A percentile compares a stretch with the other conserved stretches of the same genome.
Evolutionary conservation across 2,888 invertebrate species (phyloP).

Genomic region (Erebia epiphron): DNA sequence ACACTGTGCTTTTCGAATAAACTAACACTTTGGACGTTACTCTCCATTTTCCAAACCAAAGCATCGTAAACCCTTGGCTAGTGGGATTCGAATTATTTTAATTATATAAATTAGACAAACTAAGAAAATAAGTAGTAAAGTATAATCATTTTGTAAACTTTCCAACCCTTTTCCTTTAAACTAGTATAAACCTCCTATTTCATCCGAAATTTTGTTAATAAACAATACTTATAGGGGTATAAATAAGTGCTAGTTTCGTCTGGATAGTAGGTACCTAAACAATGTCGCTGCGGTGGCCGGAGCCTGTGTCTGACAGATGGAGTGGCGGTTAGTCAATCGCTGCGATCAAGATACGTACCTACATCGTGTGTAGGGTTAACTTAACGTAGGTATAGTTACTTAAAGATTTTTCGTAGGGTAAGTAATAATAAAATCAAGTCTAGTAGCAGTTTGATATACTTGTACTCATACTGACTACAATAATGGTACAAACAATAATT

Average conservation of each 20-base stretch:
- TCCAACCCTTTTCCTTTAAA: constrained; percentile 10
- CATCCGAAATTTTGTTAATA: constrained; percentile 3
- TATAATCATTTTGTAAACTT: background rate
- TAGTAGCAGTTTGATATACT: too few relatives aligned
- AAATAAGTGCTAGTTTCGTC: constrained; percentile 23
- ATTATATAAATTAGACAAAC: too few relatives aligned
- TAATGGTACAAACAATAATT: background rate
- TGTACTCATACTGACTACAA: background rate
- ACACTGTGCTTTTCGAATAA: background rate
- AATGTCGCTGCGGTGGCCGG: constrained; percentile 31
- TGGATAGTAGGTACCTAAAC: constrained; percentile 17
- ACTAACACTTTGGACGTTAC: background rate
- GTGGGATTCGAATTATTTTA: too few relatives aligned
- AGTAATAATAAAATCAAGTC: background rate
- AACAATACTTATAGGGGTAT: background rate
- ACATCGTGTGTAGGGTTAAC: background rate
- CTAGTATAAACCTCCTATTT: background rate
- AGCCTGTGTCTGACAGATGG: constrained; percentile 67
- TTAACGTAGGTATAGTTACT: background rate
- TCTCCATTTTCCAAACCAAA: background rate
- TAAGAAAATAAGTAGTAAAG: background rate
- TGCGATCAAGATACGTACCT: constrained; percentile 44
- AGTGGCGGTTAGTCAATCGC: constrained; percentile 70
- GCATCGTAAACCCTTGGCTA: background rate
- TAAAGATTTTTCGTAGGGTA: too few relatives aligned